These are phyloP conservation scores for Oscheius sp. DNA, from an alignment of 2,888 invertebrate species.

Conservation along the genomic window DNA sequence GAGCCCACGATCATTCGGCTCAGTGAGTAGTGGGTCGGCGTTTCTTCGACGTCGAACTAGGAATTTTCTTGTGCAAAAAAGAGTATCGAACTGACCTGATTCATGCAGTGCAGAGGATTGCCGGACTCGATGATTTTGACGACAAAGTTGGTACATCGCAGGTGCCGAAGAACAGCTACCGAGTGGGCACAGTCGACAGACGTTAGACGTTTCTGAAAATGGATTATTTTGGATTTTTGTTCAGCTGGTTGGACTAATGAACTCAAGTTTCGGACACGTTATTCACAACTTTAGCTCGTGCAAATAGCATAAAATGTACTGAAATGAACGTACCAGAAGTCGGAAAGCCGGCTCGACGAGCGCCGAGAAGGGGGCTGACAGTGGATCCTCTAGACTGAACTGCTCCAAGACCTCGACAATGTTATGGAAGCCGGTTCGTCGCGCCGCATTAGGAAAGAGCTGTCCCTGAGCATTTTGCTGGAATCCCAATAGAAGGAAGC, in stretches of 20 bases:
- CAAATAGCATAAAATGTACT: background rate
- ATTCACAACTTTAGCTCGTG: background rate
- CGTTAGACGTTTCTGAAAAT: slow-evolving; percentile 53
- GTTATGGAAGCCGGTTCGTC: slow-evolving; percentile 59
- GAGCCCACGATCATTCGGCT: slow-evolving; percentile 62
- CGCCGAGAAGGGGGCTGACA: slow-evolving; percentile 59
- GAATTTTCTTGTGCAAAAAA: background rate
- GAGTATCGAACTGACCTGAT: background rate
- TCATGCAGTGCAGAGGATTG: slow-evolving; percentile 22
- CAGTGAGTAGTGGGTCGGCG: slow-evolving; percentile 41
- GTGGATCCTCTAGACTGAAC: slow-evolving; percentile 53
- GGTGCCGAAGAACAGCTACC: slow-evolving; percentile 53
- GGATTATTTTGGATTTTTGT: background rate
- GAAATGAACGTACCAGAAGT: slow-evolving; percentile 50
- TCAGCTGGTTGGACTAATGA: no score
- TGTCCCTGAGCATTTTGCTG: slow-evolving; percentile 33
- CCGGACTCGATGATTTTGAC: slow-evolving; percentile 38
- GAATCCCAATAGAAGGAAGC: slow-evolving; percentile 57
- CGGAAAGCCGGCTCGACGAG: slow-evolving; percentile 67
- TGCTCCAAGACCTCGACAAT: slow-evolving; percentile 64
- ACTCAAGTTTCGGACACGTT: no score
- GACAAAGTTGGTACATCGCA: slow-evolving; percentile 61
- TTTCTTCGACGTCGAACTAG: slow-evolving; percentile 20
- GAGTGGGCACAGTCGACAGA: slow-evolving; percentile 45
- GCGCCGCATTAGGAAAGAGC: slow-evolving; percentile 5